A percentile compares a stretch with the other conserved stretches of the same genome.
These are phyloP conservation scores for Cyaniris semiargus DNA, from an alignment of 2,888 invertebrate species.

Conservation along the genomic window DNA sequence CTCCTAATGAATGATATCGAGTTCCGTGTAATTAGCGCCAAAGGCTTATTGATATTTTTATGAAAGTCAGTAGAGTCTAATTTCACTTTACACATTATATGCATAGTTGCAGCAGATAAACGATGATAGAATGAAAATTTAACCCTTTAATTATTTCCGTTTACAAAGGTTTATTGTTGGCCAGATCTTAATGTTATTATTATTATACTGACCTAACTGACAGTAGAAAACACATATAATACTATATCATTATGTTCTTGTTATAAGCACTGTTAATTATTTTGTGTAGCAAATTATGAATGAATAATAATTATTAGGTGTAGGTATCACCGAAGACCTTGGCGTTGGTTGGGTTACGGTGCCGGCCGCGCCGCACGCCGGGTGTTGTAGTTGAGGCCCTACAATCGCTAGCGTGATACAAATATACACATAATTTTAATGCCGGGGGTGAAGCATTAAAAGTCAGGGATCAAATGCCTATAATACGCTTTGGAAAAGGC, in stretches of 20 bases:
- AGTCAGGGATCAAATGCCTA: conserved; percentile 81
- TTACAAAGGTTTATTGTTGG: no score
- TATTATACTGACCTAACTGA: no score
- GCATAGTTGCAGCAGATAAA: background rate
- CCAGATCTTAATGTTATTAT: no score
- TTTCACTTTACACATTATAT: background rate
- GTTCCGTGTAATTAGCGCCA: conserved; percentile 77
- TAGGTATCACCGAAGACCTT: background rate
- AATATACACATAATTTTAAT: conserved; percentile 81
- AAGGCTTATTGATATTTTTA: conserved; percentile 67
- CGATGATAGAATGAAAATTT: background rate
- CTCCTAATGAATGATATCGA: conserved; percentile 77
- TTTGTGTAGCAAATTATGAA: background rate
- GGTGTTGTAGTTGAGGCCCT: conserved; percentile 67
- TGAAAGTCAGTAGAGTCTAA: conserved; percentile 42
- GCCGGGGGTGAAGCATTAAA: conserved; percentile 80
- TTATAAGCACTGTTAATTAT: background rate
- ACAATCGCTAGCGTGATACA: conserved; percentile 79
- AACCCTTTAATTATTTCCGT: background rate
- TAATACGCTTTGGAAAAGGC: conserved; percentile 58
- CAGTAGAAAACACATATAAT: no score
- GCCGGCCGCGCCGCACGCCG: conserved; percentile 41
- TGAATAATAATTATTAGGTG: background rate
- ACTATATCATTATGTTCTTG: no score
- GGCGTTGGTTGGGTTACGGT: background rate